phyloP scores from a whole-genome alignment of 2,797 vertebrate species.

The Martes flavigula region DNA sequence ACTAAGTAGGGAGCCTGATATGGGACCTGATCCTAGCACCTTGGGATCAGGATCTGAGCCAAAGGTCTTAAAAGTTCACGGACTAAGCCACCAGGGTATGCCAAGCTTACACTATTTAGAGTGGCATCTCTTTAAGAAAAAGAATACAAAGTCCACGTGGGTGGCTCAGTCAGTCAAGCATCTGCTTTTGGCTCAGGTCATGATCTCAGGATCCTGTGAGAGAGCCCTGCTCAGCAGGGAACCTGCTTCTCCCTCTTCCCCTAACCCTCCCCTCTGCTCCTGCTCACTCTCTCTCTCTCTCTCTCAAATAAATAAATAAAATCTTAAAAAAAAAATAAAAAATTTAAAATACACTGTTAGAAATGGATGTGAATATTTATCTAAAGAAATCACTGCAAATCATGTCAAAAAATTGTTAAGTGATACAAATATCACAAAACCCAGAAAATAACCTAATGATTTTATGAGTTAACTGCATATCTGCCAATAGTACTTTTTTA shows the following conservation, averaged over 20 bases:
- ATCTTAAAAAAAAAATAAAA: background rate
- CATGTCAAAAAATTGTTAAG: background rate
- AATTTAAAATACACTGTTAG: background rate
- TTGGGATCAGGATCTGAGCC: too few relatives aligned
- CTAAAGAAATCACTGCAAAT: background rate
- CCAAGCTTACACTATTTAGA: too few relatives aligned
- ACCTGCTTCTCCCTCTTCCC: background rate
- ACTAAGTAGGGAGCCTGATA: too few relatives aligned
- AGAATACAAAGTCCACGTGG: too few relatives aligned
- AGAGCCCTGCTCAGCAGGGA: background rate
- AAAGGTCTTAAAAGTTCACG: too few relatives aligned
- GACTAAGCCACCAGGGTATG: too few relatives aligned
- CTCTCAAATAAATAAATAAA: background rate
- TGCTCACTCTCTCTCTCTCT: too few relatives aligned
- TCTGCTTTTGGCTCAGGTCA: background rate
- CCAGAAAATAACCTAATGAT: background rate
- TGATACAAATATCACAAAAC: background rate
- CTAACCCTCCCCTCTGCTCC: background rate
- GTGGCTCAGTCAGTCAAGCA: background rate
- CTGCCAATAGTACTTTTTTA: background rate
- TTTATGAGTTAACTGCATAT: background rate
- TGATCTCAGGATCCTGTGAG: background rate
- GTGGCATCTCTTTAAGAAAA: too few relatives aligned
- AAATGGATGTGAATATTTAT: background rate
- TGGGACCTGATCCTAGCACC: too few relatives aligned